phyloP scores from a whole-genome alignment of 92 coral and sea anemone genomes.

The Heteractis magnifica region DNA sequence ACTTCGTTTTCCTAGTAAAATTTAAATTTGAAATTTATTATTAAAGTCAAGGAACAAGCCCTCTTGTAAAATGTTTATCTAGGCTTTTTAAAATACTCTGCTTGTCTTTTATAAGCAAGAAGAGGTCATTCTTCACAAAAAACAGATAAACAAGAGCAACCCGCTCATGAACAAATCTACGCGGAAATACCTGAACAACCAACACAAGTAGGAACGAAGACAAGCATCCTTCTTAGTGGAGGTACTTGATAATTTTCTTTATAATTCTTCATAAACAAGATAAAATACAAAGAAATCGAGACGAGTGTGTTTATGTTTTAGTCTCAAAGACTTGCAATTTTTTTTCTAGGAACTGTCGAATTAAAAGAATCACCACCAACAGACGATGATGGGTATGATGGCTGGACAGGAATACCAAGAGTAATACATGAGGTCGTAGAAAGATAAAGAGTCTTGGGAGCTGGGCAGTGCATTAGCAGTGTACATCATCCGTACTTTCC shows the following conservation, averaged over 20 bases:
- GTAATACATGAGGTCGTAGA: background rate
- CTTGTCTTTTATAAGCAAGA: background rate
- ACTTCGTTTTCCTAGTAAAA: background rate
- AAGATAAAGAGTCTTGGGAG: no score
- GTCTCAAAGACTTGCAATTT: no score
- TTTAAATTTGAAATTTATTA: background rate
- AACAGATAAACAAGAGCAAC: background rate
- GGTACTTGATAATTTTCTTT: no score
- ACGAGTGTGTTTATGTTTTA: no score
- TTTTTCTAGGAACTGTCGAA: no score
- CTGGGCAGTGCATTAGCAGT: no score
- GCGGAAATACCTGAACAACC: constrained; percentile 19
- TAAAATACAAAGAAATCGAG: no score
- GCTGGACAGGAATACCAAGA: background rate
- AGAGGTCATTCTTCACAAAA: background rate
- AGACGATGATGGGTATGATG: background rate
- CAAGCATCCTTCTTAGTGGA: background rate
- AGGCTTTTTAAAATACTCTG: background rate
- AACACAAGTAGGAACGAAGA: background rate
- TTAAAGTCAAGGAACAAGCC: no score
- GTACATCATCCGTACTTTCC: no score
- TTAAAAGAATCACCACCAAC: no score
- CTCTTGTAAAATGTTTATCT: no score
- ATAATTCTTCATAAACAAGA: no score
- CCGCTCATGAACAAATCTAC: constrained; percentile 8